These are phyloP conservation scores for Urocynchramus pylzowi DNA, from an alignment of 2,113 vertebrate species.

Conservation along the genomic window DNA sequence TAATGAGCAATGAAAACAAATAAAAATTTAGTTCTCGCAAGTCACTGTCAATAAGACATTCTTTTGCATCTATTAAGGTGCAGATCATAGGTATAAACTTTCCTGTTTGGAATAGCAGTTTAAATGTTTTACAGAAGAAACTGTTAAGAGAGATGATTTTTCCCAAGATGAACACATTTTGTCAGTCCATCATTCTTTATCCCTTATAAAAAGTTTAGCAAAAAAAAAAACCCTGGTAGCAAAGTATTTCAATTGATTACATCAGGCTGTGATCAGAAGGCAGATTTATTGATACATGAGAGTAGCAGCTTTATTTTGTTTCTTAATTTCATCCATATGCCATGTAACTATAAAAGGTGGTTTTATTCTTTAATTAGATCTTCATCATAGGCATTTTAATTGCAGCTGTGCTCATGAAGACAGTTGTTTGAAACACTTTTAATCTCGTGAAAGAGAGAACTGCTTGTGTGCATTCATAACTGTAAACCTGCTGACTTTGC, in stretches of 20 bases:
- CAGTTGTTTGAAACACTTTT: not conserved
- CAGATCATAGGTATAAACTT: not conserved
- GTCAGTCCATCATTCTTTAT: not conserved
- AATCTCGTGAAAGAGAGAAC: not conserved
- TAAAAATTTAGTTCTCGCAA: not conserved
- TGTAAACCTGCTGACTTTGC: not conserved
- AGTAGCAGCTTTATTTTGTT: conserved; percentile 11
- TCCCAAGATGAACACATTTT: not conserved
- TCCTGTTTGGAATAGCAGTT: not conserved
- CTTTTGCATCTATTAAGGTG: not conserved
- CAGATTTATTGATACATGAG: not conserved
- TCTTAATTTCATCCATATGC: not conserved
- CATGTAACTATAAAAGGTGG: not conserved
- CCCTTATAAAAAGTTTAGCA: not conserved
- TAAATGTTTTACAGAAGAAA: not conserved
- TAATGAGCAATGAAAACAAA: not conserved
- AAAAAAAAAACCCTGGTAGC: not conserved
- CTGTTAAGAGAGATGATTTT: not conserved
- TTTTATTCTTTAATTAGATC: not conserved
- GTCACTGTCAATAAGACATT: not conserved
- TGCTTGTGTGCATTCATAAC: not conserved
- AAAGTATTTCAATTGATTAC: not conserved
- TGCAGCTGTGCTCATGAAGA: not conserved
- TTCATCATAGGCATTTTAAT: not conserved
- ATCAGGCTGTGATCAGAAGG: not conserved